Conservation (phyloP, 2,888 invertebrate genomes). For the Hydroisotoma schaefferi region DNA sequence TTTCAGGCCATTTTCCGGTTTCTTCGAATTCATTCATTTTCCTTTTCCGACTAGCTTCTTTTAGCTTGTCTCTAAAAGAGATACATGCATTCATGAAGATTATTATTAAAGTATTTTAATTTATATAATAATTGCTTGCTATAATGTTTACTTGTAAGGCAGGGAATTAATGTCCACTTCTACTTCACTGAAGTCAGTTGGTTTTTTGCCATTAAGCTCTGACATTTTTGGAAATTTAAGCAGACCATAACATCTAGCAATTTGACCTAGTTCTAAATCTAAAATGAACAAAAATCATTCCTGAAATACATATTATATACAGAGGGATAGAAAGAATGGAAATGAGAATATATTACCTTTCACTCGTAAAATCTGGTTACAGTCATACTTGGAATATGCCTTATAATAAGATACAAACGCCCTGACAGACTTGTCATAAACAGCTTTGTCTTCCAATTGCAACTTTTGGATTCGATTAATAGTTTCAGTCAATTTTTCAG, state of each 20-base stretch:
- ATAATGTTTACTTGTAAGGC: slow-evolving; percentile 59
- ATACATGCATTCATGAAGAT: slow-evolving; percentile 4
- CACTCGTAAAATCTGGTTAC: slow-evolving; percentile 76
- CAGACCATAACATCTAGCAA: slow-evolving; percentile 86
- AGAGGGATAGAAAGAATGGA: too few relatives aligned
- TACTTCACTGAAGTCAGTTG: slow-evolving; percentile 58
- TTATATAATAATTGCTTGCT: neutral
- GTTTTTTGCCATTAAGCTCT: slow-evolving; percentile 70
- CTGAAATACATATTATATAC: neutral
- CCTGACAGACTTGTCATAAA: slow-evolving; percentile 80
- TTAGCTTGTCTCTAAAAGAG: slow-evolving; percentile 68
- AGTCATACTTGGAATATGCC: slow-evolving; percentile 94
- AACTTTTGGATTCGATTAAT: slow-evolving; percentile 64
- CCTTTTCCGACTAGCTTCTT: slow-evolving; percentile 67
- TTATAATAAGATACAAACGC: slow-evolving; percentile 95
- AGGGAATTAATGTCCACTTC: slow-evolving; percentile 71
- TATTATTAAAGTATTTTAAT: too few relatives aligned
- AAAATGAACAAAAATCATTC: slow-evolving; percentile 26
- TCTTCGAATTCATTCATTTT: slow-evolving; percentile 68
- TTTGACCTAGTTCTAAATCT: slow-evolving; percentile 77
- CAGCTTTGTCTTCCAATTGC: slow-evolving; percentile 67
- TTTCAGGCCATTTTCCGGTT: slow-evolving; percentile 72
- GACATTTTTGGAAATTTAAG: slow-evolving; percentile 92
- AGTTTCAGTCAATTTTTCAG: too few relatives aligned
- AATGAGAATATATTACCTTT: slow-evolving; percentile 58